Percentiles rank a stretch among this genome's conserved stretches.
Conservation (phyloP, 2,797 vertebrate genomes). For the Miichthys miiuy region DNA sequence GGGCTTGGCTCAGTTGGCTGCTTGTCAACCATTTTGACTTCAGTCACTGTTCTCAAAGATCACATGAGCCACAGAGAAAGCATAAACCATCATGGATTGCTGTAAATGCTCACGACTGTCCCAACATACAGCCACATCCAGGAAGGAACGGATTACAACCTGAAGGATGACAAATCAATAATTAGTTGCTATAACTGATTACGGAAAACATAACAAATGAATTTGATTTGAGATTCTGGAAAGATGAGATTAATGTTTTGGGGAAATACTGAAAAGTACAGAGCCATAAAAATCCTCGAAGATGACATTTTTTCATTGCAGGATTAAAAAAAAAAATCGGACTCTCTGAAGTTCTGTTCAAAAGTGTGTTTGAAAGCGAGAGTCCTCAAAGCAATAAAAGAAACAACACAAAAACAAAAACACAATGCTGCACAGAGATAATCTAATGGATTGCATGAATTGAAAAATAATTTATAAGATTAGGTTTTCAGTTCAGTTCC, state of each 20-base stretch:
- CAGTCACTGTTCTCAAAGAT: conserved; percentile 44
- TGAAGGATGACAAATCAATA: not conserved
- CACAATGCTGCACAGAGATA: too few relatives aligned
- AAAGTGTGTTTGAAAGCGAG: not conserved
- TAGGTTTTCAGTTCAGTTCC: not conserved
- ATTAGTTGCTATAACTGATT: not conserved
- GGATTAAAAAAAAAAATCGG: not conserved
- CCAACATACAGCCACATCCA: not conserved
- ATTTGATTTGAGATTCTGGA: not conserved
- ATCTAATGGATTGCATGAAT: too few relatives aligned
- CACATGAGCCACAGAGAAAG: conserved; percentile 36
- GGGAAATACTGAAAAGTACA: not conserved
- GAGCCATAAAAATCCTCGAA: not conserved
- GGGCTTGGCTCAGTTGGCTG: conserved; percentile 71
- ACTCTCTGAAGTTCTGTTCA: not conserved
- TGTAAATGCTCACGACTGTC: not conserved
- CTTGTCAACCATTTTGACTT: conserved; percentile 63
- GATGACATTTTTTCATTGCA: not conserved
- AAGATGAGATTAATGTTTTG: not conserved
- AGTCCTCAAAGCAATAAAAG: not conserved
- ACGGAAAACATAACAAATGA: not conserved
- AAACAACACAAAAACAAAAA: not conserved
- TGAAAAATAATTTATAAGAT: too few relatives aligned
- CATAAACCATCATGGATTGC: conserved; percentile 8
- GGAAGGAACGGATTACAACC: not conserved